Evolutionary conservation across 2,888 invertebrate species (phyloP).

Genomic region (Brassicogethes aeneus): DNA sequence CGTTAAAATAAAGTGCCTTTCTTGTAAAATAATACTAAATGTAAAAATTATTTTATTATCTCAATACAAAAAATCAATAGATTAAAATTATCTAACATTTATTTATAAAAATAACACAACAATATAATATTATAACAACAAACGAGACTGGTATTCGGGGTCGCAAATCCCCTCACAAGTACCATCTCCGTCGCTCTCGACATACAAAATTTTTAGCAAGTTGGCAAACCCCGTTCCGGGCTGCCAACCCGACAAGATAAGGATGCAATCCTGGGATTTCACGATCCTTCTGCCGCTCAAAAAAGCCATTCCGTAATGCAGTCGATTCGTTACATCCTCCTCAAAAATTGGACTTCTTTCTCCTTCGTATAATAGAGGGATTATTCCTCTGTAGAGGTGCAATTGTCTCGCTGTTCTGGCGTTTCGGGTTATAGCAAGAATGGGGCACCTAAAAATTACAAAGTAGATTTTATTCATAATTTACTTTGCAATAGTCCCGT

Average conservation of each 20-base stretch:
- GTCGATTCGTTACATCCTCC: conserved; percentile 48
- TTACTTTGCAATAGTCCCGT: no score
- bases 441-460: conserved; percentile 47
- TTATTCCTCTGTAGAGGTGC: conserved; percentile 48
- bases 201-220: conserved; percentile 53
- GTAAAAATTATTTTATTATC: no score
- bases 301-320: conserved; percentile 47
- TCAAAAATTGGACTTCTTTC: conserved; percentile 37
- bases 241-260: conserved; percentile 60
- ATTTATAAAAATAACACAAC: no score
- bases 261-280: conserved; percentile 53
- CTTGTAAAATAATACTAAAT: no score
- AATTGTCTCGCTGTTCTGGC: conserved; percentile 57
- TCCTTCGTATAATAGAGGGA: conserved; percentile 49
- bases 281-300: conserved; percentile 53
- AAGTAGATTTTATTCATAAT: background rate
- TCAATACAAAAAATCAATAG: no score
- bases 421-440: conserved; percentile 60
- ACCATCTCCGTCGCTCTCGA: background rate
- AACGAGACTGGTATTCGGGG: no score
- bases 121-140: no score
- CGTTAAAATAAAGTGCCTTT: no score
- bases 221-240: conserved; percentile 60
- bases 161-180: background rate
- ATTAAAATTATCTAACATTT: no score